Evolutionary conservation across 1,140 invertebrate species (phyloP), one percentile per base, ranked within the genome.

Genomic region (Halesus radiatus): DNA sequence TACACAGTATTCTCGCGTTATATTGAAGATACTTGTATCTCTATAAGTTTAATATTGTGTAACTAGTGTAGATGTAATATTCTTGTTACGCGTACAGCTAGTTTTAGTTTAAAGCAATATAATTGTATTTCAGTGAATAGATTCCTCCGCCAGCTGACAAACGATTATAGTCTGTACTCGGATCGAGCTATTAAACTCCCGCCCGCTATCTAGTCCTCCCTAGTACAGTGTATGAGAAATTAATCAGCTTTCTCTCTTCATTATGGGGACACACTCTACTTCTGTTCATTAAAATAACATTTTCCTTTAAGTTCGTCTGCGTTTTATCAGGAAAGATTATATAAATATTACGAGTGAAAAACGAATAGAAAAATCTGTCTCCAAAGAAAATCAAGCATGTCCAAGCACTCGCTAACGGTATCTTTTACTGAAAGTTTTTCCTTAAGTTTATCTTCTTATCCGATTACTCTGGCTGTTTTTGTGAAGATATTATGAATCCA

Each of bases 111-210:
- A 26, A 72, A 23, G 68, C 32, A 6, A 72, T 13, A 72, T 72
- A 20, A 72, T 72, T 72, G 68, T 72, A 23, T 72, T 72, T 45
- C 20, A 18, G 18, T 53, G 20, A 50, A 72, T 22, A 7, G 60
- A 23, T 22, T 70, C 16, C 45, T 45, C 45, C 45, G 20, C 32
- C 6, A 52, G 5, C 62, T 66, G 62, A 72, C 45, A 72, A 72
- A 72, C 45, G 45, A 72, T 72, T 72, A 70, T 70, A 72, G 45
- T 52, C 68, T n/a, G 32, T 68, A 5, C n/a, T 37, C 52, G 53
- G 18, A 32, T 26, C 23, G 26, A 66, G 62, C 62, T 32, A 66
- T 66, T 66, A 52, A 72, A 52, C 45, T 72, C 68, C 68, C 1
- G 68, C 45, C 15, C n/a, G 45, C 52, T 72, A 52, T 45, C 37